Evolutionary conservation across 2,888 invertebrate genomes (phyloP).

Genomic region (Onchidella celtica): DNA sequence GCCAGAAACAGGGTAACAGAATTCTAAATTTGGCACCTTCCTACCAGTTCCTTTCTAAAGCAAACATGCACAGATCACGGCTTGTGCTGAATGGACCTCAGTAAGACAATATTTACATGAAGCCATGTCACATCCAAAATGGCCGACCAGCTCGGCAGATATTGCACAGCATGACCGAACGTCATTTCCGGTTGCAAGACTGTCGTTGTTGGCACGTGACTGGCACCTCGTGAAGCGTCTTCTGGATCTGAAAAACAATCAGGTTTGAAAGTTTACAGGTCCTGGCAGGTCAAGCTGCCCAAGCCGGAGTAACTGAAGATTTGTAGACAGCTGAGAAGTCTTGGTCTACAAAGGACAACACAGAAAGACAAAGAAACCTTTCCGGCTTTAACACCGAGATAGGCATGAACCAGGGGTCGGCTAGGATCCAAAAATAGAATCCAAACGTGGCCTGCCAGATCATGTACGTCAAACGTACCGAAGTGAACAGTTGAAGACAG

Average conservation of each 20-base stretch:
- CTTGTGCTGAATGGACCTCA: not conserved
- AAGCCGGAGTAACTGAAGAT: constrained; percentile 19
- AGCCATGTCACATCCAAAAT: not conserved
- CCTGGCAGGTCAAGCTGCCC: constrained; percentile 2
- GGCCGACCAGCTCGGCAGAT: not conserved
- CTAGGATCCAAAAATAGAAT: not conserved
- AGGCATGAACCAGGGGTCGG: too few relatives aligned
- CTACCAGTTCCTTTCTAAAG: too few relatives aligned
- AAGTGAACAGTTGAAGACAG: not conserved
- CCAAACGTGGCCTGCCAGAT: constrained; percentile 26
- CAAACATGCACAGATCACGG: not conserved
- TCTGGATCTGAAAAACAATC: not conserved
- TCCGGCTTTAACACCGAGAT: not conserved
- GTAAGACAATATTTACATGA: constrained; percentile 21
- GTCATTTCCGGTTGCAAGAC: not conserved
- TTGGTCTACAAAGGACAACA: constrained; percentile 17
- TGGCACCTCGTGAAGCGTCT: not conserved
- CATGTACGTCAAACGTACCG: constrained; percentile 28
- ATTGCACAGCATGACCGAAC: not conserved
- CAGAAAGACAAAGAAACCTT: not conserved
- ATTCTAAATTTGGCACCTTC: not conserved
- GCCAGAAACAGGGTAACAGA: not conserved
- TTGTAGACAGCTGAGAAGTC: not conserved
- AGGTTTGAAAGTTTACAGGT: constrained; percentile 21
- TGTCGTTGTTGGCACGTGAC: constrained; percentile 15